A percentile compares a stretch with the other conserved stretches of the same genome.
These are phyloP conservation scores for Lymantria monacha DNA, from an alignment of 2,888 invertebrate species.

Conservation along the genomic window DNA sequence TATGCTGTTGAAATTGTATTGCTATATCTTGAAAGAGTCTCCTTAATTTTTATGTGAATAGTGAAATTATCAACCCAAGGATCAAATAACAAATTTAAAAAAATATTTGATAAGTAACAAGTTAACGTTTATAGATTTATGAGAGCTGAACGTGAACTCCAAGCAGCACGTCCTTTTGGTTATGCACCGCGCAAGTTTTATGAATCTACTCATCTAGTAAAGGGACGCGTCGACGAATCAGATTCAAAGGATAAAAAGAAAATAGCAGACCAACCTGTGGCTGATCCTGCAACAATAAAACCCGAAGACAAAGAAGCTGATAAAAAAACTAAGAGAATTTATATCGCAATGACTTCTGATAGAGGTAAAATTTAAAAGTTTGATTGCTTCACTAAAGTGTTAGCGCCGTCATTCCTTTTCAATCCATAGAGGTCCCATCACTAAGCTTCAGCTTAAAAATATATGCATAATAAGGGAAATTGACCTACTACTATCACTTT, in stretches of 20 bases:
- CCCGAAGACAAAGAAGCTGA: constrained; percentile 40
- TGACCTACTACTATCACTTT: too few species aligned
- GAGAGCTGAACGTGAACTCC: constrained; percentile 87
- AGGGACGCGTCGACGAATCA: constrained; percentile 38
- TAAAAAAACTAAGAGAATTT: constrained; percentile 62
- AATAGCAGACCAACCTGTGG: not conserved
- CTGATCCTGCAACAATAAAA: constrained; percentile 60
- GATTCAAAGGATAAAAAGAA: constrained; percentile 18
- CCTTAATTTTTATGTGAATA: too few species aligned
- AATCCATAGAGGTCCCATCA: too few species aligned
- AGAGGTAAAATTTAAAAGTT: constrained; percentile 59
- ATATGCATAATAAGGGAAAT: too few species aligned
- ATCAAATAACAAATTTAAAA: too few species aligned
- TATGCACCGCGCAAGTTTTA: constrained; percentile 87
- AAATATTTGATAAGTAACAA: too few species aligned
- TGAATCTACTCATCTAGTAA: constrained; percentile 57
- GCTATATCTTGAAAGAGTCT: too few species aligned
- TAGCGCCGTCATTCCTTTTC: too few species aligned
- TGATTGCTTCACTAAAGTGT: not conserved
- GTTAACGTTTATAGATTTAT: constrained; percentile 81
- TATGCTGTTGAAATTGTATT: too few species aligned
- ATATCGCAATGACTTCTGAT: constrained; percentile 88
- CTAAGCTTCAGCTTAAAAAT: too few species aligned
- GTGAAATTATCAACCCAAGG: too few species aligned
- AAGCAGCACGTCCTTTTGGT: constrained; percentile 87